A percentile compares a stretch with the other conserved stretches of the same genome.
These are phyloP conservation scores for Eupithecia subumbrata DNA, from an alignment of 2,888 invertebrate genomes.

Conservation along the genomic window DNA sequence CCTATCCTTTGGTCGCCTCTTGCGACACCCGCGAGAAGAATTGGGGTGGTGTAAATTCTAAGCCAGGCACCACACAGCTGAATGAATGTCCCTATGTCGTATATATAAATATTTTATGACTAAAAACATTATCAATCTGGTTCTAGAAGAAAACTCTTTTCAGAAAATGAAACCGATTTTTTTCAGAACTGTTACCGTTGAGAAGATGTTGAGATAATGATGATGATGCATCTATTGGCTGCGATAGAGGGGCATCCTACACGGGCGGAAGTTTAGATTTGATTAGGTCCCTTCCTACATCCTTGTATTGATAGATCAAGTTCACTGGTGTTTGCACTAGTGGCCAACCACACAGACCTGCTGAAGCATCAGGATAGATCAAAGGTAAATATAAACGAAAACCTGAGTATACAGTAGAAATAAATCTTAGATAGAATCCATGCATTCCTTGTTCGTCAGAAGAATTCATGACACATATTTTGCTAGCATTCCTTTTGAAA, in stretches of 20 bases:
- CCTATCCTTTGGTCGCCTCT: too few relatives aligned
- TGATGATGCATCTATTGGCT: background rate
- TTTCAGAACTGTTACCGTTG: background rate
- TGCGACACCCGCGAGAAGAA: too few relatives aligned
- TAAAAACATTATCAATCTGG: background rate
- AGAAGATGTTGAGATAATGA: background rate
- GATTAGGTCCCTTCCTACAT: slow-evolving; percentile 9
- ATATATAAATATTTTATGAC: background rate
- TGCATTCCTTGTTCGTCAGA: background rate
- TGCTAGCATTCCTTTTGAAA: background rate
- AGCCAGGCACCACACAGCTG: too few relatives aligned
- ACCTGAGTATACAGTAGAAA: background rate
- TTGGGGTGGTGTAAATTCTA: too few relatives aligned
- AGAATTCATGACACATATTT: background rate
- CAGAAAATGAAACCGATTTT: background rate
- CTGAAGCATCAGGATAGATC: background rate
- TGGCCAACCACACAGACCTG: background rate
- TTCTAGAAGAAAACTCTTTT: background rate
- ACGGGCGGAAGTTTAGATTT: slow-evolving; percentile 3
- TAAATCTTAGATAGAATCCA: background rate
- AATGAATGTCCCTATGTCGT: too few relatives aligned
- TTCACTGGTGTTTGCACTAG: background rate
- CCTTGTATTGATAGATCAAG: slow-evolving; percentile 1
- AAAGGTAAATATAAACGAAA: background rate
- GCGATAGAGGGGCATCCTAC: slow-evolving; percentile 1